These are phyloP conservation scores for Varroa destructor DNA, from an alignment of 1,140 invertebrate genomes.

Conservation along the genomic window DNA sequence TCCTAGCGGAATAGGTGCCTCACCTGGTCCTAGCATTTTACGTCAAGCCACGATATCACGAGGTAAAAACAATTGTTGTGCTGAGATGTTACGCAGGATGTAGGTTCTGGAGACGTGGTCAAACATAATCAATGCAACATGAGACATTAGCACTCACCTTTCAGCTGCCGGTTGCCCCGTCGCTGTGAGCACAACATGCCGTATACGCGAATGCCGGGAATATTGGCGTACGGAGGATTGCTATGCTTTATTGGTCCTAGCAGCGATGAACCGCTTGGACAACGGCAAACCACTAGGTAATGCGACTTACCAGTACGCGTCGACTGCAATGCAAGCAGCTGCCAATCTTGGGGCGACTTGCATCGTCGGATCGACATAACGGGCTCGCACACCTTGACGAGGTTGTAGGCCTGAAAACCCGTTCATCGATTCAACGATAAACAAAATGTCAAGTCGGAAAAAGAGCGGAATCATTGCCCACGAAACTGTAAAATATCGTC, in stretches of 20 bases:
- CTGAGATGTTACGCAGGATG: too few relatives aligned
- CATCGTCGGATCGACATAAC: constrained; percentile 75
- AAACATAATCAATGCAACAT: too few relatives aligned
- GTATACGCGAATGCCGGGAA: constrained; percentile 67
- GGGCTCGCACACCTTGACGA: constrained; percentile 83
- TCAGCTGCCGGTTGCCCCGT: constrained; percentile 13
- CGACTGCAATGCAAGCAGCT: constrained; percentile 73
- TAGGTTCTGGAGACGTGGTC: too few relatives aligned
- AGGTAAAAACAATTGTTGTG: too few relatives aligned
- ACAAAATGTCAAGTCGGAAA: neutral
- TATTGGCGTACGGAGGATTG: constrained; percentile 78
- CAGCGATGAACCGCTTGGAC: constrained; percentile 64
- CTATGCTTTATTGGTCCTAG: constrained; percentile 84
- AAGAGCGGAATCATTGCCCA: constrained; percentile 23
- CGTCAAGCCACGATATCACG: too few relatives aligned
- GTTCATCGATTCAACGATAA: too few relatives aligned
- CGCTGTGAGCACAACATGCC: constrained; percentile 23
- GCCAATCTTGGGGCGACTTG: constrained; percentile 73
- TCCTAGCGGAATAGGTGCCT: too few relatives aligned
- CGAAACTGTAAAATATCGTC: constrained; percentile 34
- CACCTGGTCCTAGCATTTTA: too few relatives aligned
- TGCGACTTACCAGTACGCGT: constrained; percentile 81
- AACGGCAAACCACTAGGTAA: constrained; percentile 80
- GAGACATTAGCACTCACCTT: neutral
- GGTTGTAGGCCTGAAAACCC: constrained; percentile 54